Evolutionary conservation across 2,113 vertebrate species (phyloP).

Genomic region (Hippocampus mohnikei): DNA sequence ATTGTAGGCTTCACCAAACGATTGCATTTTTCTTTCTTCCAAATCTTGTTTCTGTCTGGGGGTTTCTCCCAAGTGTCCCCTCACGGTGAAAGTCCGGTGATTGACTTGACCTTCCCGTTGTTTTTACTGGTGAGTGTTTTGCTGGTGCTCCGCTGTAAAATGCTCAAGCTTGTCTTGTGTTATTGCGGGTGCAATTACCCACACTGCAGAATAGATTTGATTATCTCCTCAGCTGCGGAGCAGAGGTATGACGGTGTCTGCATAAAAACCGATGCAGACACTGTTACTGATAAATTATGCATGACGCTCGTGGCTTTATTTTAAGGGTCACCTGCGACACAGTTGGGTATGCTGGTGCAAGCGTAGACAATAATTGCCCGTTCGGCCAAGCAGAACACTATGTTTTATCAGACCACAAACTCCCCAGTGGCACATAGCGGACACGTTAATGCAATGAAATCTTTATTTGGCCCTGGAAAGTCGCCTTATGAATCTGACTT

Average conservation of each 20-base stretch:
- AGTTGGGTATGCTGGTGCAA: constrained; percentile 39
- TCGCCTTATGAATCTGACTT: constrained; percentile 60
- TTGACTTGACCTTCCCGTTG: too few relatives aligned
- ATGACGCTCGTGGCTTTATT: constrained; percentile 51
- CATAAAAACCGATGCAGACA: constrained; percentile 40
- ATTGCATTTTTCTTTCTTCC: too few relatives aligned
- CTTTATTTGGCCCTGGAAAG: constrained; percentile 59
- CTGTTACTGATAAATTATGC: constrained; percentile 51
- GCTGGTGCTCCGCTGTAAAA: not conserved
- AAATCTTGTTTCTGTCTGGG: too few relatives aligned
- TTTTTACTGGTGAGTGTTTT: not conserved
- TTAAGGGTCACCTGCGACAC: constrained; percentile 53
- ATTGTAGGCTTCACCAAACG: too few relatives aligned
- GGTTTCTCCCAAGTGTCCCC: too few relatives aligned
- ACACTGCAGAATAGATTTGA: constrained; percentile 21
- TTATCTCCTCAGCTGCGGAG: constrained; percentile 21
- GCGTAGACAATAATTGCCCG: constrained; percentile 65
- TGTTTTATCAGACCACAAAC: constrained; percentile 74
- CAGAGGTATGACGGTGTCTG: constrained; percentile 25
- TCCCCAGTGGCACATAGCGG: constrained; percentile 62
- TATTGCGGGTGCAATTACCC: constrained; percentile 44
- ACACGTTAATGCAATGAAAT: constrained; percentile 71
- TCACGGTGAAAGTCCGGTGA: not conserved
- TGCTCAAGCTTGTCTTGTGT: not conserved
- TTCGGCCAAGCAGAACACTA: constrained; percentile 57